Base-by-base conservation (phyloP, 1,140 invertebrate species). In the Oryctes rhinoceros region DNA sequence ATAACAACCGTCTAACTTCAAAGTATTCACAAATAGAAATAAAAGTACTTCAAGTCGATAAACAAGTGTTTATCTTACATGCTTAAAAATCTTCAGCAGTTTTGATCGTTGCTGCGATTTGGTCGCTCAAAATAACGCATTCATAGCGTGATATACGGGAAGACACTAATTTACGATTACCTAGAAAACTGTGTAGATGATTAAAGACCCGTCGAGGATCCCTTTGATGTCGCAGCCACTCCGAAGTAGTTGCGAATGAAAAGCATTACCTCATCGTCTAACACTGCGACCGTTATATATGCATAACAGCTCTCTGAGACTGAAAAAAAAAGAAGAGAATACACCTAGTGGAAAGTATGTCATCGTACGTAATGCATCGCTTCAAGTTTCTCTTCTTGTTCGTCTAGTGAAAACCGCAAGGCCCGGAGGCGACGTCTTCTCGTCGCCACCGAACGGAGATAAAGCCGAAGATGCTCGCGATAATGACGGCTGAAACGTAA, bases 401-500 rank as follows among this genome's bases (percentile, higher is more conserved):
- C 11, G 37, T 37, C 20, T 24, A 7, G 65, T 35, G 35, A 71
- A 71, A 71, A 35, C 53, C n/a, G 53, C 53, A 9, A 35, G 10
- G 65, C 24, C 65, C 9, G 11, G 13, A 7, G 53, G 65, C 65
- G 24, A 24, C 65, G 35, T 71, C 65, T 30, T 18, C 53, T 59
- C n/a, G 53, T 59, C 53, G 18, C 13, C 53, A 15, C 20, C 35
- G 65, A 71, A 71, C 20, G 24, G 6, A 71, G 65, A 30, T 24
- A 77, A 65, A 10, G 24, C 44, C 44, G 67, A 62, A 30, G 47
- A 59, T 65, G 47, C 15, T 59, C 48, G 18, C 78, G 78, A 39
- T 78, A 79, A 79, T 67, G 78, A 48, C 37, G 24, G 15, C 35
- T 18, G 37, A 44, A 44, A 20, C 49, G 30, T 18, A 79, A 62